These are phyloP conservation scores for Kradibia gibbosae DNA, from an alignment of 1,140 invertebrate species.

Conservation along the genomic window DNA sequence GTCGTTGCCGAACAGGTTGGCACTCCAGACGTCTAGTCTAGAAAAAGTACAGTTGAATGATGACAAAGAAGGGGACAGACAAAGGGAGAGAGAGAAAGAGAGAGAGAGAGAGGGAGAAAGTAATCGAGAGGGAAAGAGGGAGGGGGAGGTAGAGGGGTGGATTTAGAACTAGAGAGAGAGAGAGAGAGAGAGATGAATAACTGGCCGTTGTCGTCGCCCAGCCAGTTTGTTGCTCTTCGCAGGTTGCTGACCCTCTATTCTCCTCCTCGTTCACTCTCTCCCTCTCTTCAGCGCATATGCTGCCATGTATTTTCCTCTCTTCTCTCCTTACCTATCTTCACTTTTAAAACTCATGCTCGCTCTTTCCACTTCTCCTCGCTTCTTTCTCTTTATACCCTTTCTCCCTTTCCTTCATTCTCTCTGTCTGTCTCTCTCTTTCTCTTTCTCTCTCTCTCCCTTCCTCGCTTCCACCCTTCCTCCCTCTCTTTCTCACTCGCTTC, in stretches of 20 bases:
- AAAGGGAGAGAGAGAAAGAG: background rate
- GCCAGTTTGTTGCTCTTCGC: conserved; percentile 50
- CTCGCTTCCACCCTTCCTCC: too few species aligned
- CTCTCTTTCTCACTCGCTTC: background rate
- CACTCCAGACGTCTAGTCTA: conserved; percentile 41
- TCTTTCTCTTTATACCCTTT: background rate
- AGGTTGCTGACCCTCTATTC: conserved; percentile 51
- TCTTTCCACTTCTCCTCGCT: conserved; percentile 5
- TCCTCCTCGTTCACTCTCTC: conserved; percentile 11
- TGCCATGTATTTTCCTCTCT: background rate
- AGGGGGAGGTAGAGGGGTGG: background rate
- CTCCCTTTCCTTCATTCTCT: background rate
- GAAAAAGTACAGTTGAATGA: conserved; percentile 28
- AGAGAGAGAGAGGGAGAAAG: conserved; percentile 3
- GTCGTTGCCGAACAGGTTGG: conserved; percentile 39
- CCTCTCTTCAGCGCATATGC: background rate
- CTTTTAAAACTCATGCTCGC: background rate
- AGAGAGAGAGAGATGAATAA: background rate
- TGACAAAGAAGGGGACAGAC: too few species aligned
- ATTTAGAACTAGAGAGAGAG: background rate
- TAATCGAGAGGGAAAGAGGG: background rate
- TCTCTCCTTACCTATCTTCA: background rate
- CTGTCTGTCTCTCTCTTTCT: background rate
- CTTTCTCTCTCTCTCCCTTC: background rate
- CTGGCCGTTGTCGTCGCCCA: conserved; percentile 26